Conservation (phyloP, 92 coral and sea anemone species). For the Muricea muricata region DNA sequence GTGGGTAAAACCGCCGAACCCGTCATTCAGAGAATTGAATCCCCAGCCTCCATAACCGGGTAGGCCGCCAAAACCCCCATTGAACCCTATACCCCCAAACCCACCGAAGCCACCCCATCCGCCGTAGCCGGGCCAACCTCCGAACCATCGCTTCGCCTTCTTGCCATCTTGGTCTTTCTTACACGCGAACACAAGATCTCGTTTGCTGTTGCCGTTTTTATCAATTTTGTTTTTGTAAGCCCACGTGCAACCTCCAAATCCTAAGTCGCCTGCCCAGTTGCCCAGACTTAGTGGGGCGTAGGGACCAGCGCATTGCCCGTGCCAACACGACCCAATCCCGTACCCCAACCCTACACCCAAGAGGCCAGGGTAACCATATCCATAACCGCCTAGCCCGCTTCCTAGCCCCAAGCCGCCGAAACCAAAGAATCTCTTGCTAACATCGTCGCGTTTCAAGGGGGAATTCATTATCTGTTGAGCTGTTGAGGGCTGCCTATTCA, state of each 20-base stretch:
- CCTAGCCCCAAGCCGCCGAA: slow-evolving; percentile 73
- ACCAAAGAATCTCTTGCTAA: slow-evolving; percentile 37
- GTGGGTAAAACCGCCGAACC: slow-evolving; percentile 72
- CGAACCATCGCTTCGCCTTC: slow-evolving; percentile 65
- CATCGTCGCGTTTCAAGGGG: slow-evolving; percentile 16
- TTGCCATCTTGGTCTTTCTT: slow-evolving; percentile 44
- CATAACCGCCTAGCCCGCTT: slow-evolving; percentile 65
- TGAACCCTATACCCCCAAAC: slow-evolving; percentile 62
- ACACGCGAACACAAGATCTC: slow-evolving; percentile 72
- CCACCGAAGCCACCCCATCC: slow-evolving; percentile 77
- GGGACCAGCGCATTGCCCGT: slow-evolving; percentile 49
- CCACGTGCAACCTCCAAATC: slow-evolving; percentile 48
- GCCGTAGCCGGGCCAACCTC: slow-evolving; percentile 77
- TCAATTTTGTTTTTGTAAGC: slow-evolving; percentile 39
- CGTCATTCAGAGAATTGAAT: slow-evolving; percentile 69
- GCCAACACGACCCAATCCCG: slow-evolving; percentile 55
- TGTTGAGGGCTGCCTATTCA: background rate
- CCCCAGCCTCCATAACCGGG: slow-evolving; percentile 75
- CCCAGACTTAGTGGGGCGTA: slow-evolving; percentile 62
- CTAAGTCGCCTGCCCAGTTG: slow-evolving; percentile 55
- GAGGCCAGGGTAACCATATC: slow-evolving; percentile 61
- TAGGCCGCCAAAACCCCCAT: slow-evolving; percentile 69
- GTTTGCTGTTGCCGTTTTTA: slow-evolving; percentile 49
- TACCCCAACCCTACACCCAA: slow-evolving; percentile 52
- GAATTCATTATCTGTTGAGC: background rate